Conservation (phyloP, 2,113 vertebrate species). For the Laticauda laticaudata region DNA sequence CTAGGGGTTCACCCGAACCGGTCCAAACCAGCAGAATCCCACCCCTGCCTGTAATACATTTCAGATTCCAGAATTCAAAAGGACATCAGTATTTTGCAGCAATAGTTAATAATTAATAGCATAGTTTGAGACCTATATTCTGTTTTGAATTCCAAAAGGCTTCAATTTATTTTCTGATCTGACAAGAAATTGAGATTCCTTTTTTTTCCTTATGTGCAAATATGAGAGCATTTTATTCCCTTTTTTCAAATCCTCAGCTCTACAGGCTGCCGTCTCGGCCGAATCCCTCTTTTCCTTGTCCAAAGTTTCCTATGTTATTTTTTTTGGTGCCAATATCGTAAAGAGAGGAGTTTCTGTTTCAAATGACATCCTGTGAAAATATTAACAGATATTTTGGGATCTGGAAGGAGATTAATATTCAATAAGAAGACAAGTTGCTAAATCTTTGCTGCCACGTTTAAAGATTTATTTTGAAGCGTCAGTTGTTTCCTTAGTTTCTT, state of each 20-base stretch:
- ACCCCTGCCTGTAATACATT: background rate
- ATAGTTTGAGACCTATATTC: background rate
- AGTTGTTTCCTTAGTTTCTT: background rate
- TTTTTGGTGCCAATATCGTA: background rate
- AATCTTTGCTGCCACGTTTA: background rate
- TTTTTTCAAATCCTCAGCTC: background rate
- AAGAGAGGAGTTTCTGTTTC: background rate
- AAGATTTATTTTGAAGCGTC: background rate
- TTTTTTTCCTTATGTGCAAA: background rate
- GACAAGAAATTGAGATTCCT: background rate
- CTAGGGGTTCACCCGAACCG: too few relatives aligned
- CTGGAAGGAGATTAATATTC: background rate
- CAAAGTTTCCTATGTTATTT: background rate
- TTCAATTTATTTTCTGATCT: background rate
- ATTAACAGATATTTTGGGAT: background rate
- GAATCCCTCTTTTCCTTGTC: background rate
- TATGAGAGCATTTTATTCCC: background rate
- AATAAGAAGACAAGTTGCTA: background rate
- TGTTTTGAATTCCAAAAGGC: background rate
- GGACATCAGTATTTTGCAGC: background rate
- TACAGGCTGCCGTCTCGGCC: background rate
- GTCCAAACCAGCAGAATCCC: too few relatives aligned
- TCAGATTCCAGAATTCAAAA: background rate
- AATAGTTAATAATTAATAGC: background rate
- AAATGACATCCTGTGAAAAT: background rate